Evolutionary conservation across 1,140 invertebrate genomes (phyloP), one percentile per base, ranked within the genome.

Genomic region (Euura lappo): DNA sequence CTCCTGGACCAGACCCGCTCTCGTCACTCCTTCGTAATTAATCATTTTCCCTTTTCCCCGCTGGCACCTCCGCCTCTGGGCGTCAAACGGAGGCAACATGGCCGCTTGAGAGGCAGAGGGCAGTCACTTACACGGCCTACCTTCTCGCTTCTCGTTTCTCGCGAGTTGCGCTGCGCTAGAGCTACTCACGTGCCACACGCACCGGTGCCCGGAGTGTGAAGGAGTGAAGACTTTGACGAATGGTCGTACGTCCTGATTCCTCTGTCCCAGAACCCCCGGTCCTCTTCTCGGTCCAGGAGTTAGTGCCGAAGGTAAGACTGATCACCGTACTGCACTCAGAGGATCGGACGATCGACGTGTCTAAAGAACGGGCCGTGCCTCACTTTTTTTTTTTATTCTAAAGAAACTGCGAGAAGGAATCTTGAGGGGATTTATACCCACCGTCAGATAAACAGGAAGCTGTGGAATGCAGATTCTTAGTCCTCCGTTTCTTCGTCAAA

Each of bases 21-120:
- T 79, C 81, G 83, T 85, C 83, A 85, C 84, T 85, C 83, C 84
- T 80, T 84, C 83, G 79, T 85, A 86, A 86, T 86, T 86, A 86
- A 86, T 60, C 51, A 60, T 60, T 60, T 60, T 60, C 51, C 51
- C 51, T 60, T 60, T 60, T 60, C 51, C 51, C 51, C 51, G 51
- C 51, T 6, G 51, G 8, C 51, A 3, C 51, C 51, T 3, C 51
- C 81, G 78, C 75, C 79, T 84, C 79, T 79, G 78, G 78, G 77
- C 69, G 45, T 70, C 69, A 70, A 70, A 70, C 69, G 69, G 69
- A 70, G 69, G 69, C 69, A 70, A 46, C 69, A 70, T 70, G 69
- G 69, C 69, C 69, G 69, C 69, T 60, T 28, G 51, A 28, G 44
- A 70, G 44, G 69, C 69, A 13, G 45, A 70, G 69, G 45, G 28